Evolutionary conservation across 2,888 invertebrate genomes (phyloP), one percentile per base, ranked within the genome.

Genomic region (Eutolmus rufibarbis): DNA sequence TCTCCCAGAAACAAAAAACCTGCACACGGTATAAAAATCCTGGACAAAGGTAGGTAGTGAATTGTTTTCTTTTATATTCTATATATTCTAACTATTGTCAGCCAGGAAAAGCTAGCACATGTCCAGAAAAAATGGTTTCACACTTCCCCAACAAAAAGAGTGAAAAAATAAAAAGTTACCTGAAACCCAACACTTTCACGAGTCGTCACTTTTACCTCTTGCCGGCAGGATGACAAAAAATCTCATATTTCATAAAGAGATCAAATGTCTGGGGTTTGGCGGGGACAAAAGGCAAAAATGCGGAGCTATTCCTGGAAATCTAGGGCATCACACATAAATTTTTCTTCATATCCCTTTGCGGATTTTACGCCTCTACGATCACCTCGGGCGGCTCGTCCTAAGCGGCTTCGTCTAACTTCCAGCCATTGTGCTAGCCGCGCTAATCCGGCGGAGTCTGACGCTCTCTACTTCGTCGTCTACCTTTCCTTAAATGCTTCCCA

Each of bases 121-220:
- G 43, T 23, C 9, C 28, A 40, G 2, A 16, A 46, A n/a, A 40
- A 28, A 79, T 79, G 9, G 14, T 43, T 79, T 46, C 28, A 79
- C 19, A 37, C 46, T 23, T 46, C 43, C 7, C 23, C 1, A 28
- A 46, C 4, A 79, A n/a, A 51, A 46, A 51, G 43, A 23, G 19
- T 19, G 4, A 56, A 19, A 56, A 4, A 12, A 66, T 3, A 1
- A 66, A 66, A 66, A 66, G 66, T 66, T 31, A 34, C 31, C 43
- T 74, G 85, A 43, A 85, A 85, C 9, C n/a, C 46, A 85, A 85
- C 74, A 85, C 85, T 74, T 85, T 46, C 46, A 85, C 74, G 74
- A 57, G 28, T 74, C 74, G 85, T 74, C 82, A 82, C 82, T 82
- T 66, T 82, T 85, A 43, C 85, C 85, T 19, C 28, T 74, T 74